These are phyloP conservation scores for Bombus waltoni DNA, from an alignment of 1,140 invertebrate genomes.

Conservation along the genomic window DNA sequence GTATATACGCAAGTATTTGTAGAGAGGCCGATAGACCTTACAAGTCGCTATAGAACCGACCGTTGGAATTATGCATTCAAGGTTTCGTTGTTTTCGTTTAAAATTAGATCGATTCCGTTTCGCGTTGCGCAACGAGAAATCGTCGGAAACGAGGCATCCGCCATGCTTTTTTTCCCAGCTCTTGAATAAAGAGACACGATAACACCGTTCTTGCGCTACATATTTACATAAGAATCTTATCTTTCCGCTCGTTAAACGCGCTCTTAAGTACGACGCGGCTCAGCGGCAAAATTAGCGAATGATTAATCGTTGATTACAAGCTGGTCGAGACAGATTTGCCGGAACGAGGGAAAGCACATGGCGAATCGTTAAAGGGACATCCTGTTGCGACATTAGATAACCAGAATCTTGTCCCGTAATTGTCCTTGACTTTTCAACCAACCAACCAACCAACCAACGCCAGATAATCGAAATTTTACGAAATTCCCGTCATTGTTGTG, in stretches of 20 bases:
- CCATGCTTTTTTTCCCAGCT: conserved; percentile 9
- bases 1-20: background rate
- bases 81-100: conserved; percentile 23
- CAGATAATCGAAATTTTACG: conserved; percentile 45
- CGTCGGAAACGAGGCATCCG: conserved; percentile 6
- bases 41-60: background rate
- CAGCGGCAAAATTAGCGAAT: conserved; percentile 55
- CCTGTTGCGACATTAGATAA: conserved; percentile 8
- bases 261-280: conserved; percentile 36
- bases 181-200: conserved; percentile 41
- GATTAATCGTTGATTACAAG: conserved; percentile 53
- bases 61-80: background rate
- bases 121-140: conserved; percentile 44
- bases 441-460: background rate
- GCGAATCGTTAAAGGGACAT: background rate
- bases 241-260: conserved; percentile 30
- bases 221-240: conserved; percentile 69
- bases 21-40: background rate
- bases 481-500: conserved; percentile 21
- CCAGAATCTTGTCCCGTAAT: background rate
- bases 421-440: conserved; percentile 48
- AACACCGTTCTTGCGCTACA: conserved; percentile 38
- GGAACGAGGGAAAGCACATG: background rate
- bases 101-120: conserved; percentile 23
- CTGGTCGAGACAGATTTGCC: background rate